These are phyloP conservation scores for Coelopa frigida DNA, from an alignment of 1,140 invertebrate species.

Conservation along the genomic window DNA sequence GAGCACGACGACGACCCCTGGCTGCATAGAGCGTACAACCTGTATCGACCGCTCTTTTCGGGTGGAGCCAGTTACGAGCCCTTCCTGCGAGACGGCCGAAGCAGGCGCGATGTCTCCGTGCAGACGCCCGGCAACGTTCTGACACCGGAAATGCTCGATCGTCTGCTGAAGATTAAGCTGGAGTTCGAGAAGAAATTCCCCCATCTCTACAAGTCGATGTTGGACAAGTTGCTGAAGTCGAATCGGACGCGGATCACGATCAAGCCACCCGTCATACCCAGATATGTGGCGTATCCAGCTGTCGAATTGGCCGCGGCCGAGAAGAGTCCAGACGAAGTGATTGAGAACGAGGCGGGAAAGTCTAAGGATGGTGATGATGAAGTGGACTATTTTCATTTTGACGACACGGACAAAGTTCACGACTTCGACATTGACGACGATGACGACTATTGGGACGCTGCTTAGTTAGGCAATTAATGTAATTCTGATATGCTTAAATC, in stretches of 20 bases:
- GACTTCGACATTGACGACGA: conserved; percentile 8
- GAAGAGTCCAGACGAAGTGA: conserved; percentile 15
- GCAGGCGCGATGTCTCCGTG: conserved; percentile 24
- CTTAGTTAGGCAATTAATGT: neutral
- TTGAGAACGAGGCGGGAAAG: neutral
- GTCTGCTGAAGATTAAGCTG: conserved; percentile 28
- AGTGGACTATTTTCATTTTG: conserved; percentile 9
- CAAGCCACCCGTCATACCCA: conserved; percentile 23
- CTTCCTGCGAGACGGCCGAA: conserved; percentile 19
- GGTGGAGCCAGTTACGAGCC: conserved; percentile 38
- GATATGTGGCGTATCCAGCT: conserved; percentile 9
- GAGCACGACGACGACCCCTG: conserved; percentile 30
- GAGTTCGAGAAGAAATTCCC: conserved; percentile 34
- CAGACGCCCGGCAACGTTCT: conserved; percentile 16
- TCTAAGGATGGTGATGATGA: too few species aligned
- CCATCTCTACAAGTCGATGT: conserved; percentile 30
- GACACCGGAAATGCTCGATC: conserved; percentile 35
- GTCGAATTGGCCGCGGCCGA: conserved; percentile 35
- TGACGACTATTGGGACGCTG: neutral
- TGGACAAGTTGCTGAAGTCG: conserved; percentile 19
- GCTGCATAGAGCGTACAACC: conserved; percentile 24
- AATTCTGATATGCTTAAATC: neutral
- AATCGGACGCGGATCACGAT: conserved; percentile 29
- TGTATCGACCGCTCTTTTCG: conserved; percentile 19
- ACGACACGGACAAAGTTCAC: conserved; percentile 2